Base-by-base conservation (phyloP, 2,113 vertebrate genomes). In the Pelodiscus sinensis region DNA sequence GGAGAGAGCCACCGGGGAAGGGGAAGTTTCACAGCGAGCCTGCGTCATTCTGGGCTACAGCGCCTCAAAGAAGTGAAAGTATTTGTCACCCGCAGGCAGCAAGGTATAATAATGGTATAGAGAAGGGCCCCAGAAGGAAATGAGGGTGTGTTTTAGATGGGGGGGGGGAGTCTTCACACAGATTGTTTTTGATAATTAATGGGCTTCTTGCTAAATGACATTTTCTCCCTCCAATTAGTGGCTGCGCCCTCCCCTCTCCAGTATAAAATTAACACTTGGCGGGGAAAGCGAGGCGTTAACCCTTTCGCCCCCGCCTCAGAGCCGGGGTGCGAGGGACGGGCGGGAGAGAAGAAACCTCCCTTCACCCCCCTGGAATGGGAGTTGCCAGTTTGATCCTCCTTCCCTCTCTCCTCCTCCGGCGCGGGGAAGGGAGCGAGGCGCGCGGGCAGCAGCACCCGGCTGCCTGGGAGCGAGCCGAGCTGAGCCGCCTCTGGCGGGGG, bases 371-470 rank as follows among this genome's bases (percentile, higher is more conserved):
- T n/a, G n/a, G n/a, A n/a, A n/a, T n/a, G 6, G 44, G 10, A 51
- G 51, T 25, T n/a, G 50, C 54, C 71, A 1, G 62, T n/a, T n/a
- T 19, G 62, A 8, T 68, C 31, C 62, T 16, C 62, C 15, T 29
- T 16, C 62, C 16, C 62, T 16, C 62, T 29, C 62, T 16, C 62
- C 16, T 31, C 62, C 29, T 14, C 13, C 27, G 62, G 62, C 62
- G 62, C 62, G 15, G 6, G 29, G 10, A 31, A n/a, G 8, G 31
- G 62, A 19, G 89, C 57, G 44, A 25, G 68, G 75, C 56, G 81
- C 29, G 77, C 87, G 44, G 85, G 80, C 84, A 51, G 89, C 88
- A 38, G 92, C 82, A 77, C 51, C n/a, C n/a, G n/a, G n/a, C n/a
- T n/a, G n/a, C n/a, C 78, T 51, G 88, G 81, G 38, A 44, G 38